A percentile compares a stretch with the other conserved stretches of the same genome.
These are phyloP conservation scores for Knipowitschia caucasica DNA, from an alignment of 2,797 vertebrate species.

Conservation along the genomic window DNA sequence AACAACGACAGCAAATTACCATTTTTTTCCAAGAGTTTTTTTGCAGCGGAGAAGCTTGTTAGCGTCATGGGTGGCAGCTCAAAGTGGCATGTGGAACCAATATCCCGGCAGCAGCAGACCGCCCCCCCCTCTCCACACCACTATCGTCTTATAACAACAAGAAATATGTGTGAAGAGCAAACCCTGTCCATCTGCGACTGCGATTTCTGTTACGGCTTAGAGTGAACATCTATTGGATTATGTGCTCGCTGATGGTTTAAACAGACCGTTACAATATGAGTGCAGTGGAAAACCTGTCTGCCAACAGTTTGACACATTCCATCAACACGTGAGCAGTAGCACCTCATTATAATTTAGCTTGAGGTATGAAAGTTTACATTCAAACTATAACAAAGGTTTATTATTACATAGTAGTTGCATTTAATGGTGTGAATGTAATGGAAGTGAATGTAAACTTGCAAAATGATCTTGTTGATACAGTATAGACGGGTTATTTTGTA, in stretches of 20 bases:
- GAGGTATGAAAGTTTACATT: not conserved
- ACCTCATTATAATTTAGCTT: not conserved
- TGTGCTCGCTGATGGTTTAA: not conserved
- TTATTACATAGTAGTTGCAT: no score
- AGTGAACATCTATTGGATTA: not conserved
- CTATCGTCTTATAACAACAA: conserved; percentile 26
- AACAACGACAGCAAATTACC: conserved; percentile 62
- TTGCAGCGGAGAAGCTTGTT: conserved; percentile 42
- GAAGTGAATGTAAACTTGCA: not conserved
- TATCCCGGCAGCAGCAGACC: conserved; percentile 45
- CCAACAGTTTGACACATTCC: not conserved
- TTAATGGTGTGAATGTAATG: not conserved
- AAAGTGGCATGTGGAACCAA: conserved; percentile 69
- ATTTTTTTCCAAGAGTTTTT: conserved; percentile 58
- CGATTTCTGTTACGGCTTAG: conserved; percentile 22
- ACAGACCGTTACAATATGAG: not conserved
- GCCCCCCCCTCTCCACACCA: conserved; percentile 19
- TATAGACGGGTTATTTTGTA: no score
- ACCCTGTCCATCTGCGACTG: conserved; percentile 19
- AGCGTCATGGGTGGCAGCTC: conserved; percentile 65
- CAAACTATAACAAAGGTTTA: not conserved
- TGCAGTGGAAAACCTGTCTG: not conserved
- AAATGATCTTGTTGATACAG: no score
- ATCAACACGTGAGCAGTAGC: not conserved
- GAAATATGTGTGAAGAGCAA: conserved; percentile 32